These are phyloP conservation scores for Laticauda laticaudata DNA, from an alignment of 2,113 vertebrate genomes.

Conservation along the genomic window DNA sequence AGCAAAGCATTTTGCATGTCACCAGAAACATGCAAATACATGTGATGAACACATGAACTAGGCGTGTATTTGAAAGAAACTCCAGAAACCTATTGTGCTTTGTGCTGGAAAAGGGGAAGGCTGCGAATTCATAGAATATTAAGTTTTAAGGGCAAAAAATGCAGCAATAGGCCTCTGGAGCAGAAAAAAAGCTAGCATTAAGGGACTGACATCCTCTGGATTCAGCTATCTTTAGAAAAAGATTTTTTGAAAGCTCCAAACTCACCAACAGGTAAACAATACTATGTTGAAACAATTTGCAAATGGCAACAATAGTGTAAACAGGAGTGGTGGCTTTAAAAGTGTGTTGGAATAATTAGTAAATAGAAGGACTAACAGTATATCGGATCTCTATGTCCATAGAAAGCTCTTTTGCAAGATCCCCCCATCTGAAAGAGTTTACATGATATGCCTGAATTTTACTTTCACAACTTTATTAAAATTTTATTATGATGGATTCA, in stretches of 20 bases:
- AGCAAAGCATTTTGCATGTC: background rate
- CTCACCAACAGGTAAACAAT: background rate
- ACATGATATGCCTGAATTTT: background rate
- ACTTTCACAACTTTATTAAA: background rate
- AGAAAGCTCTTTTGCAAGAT: background rate
- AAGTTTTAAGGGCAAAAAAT: background rate
- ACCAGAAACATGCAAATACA: background rate
- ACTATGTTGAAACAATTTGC: background rate
- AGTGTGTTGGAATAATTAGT: background rate
- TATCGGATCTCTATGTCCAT: background rate
- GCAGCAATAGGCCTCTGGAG: background rate
- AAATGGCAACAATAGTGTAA: background rate
- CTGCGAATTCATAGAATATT: background rate
- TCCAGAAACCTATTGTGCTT: background rate
- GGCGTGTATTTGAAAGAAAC: background rate
- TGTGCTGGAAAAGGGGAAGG: background rate
- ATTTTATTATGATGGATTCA: background rate
- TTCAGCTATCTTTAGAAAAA: background rate
- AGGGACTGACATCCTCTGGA: background rate
- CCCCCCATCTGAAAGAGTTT: background rate
- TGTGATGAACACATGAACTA: background rate
- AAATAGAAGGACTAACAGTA: background rate
- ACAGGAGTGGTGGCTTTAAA: background rate
- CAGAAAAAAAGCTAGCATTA: background rate
- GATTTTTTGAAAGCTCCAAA: background rate